Conservation (phyloP, 2,113 vertebrate species). For the Thamnaconus septentrionalis region DNA sequence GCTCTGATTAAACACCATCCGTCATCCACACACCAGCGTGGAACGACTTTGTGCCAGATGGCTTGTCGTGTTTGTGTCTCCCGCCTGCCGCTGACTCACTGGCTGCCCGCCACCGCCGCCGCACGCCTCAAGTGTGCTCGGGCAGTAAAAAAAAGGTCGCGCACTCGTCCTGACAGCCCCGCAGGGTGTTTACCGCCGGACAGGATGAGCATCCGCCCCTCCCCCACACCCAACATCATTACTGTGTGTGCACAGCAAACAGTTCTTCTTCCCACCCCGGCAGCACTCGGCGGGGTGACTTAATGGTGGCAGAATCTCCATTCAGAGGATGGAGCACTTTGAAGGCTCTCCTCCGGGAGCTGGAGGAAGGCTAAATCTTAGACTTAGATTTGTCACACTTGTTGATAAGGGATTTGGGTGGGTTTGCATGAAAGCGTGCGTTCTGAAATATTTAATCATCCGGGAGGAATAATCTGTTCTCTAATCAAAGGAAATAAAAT, state of each 20-base stretch:
- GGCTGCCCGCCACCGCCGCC: slow-evolving; percentile 45
- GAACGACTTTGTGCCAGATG: slow-evolving; percentile 18
- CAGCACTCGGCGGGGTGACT: slow-evolving; percentile 39
- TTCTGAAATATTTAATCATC: too few relatives aligned
- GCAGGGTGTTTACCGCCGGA: slow-evolving; percentile 64
- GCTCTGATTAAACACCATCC: slow-evolving; percentile 3
- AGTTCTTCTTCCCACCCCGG: slow-evolving; percentile 57
- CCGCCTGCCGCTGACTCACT: slow-evolving; percentile 45
- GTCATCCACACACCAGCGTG: slow-evolving; percentile 16
- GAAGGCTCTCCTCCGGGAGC: slow-evolving; percentile 13
- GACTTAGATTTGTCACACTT: slow-evolving; percentile 20
- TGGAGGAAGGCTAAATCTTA: slow-evolving; percentile 30
- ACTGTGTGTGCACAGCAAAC: slow-evolving; percentile 75
- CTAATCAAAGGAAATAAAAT: too few relatives aligned
- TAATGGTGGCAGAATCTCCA: slow-evolving; percentile 48
- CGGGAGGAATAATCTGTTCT: too few relatives aligned
- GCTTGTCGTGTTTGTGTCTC: slow-evolving; percentile 28
- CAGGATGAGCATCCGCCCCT: slow-evolving; percentile 48
- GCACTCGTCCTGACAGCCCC: slow-evolving; percentile 33
- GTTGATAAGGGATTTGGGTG: background rate
- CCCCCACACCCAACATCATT: slow-evolving; percentile 69
- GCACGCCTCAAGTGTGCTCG: slow-evolving; percentile 59
- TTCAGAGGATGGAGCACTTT: slow-evolving; percentile 12
- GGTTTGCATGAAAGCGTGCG: too few relatives aligned
- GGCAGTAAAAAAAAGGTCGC: slow-evolving; percentile 65